Percentiles rank a stretch among this genome's conserved stretches.
Evolutionary conservation across 2,888 invertebrate species (phyloP).

Genomic region (Morinoia aosen): DNA sequence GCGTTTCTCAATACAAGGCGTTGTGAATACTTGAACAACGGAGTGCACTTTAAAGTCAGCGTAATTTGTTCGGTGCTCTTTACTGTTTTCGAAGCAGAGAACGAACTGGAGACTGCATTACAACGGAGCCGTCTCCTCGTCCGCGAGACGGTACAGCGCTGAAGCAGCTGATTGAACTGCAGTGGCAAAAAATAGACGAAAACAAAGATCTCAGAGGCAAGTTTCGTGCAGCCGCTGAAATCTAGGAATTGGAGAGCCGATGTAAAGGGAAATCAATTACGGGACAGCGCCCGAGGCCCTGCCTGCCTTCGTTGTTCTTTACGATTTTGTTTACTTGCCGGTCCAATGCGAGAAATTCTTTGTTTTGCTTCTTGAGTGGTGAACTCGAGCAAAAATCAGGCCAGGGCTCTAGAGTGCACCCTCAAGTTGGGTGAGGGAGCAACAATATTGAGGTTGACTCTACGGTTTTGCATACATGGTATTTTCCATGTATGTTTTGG

Average conservation of each 20-base stretch:
- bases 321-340: conserved; percentile 51
- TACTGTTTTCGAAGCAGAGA: neutral
- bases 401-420: neutral
- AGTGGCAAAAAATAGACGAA: conserved; percentile 20
- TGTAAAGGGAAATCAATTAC: conserved; percentile 44
- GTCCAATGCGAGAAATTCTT: conserved; percentile 46
- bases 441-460: neutral
- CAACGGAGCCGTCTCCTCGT: neutral
- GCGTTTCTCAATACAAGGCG: neutral
- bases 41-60: neutral
- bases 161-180: conserved; percentile 30
- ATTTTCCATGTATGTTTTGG: neutral
- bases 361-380: conserved; percentile 53
- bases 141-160: neutral
- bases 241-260: conserved; percentile 48
- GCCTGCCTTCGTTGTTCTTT: conserved; percentile 41
- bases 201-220: conserved; percentile 25
- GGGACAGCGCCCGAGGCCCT: conserved; percentile 16
- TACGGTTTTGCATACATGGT: neutral
- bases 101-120: conserved; percentile 5
- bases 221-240: conserved; percentile 42
- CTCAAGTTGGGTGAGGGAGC: neutral
- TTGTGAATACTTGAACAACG: neutral
- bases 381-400: conserved; percentile 42
- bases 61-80: conserved; percentile 10